phyloP scores from a whole-genome alignment of 2,888 invertebrate species.

The Pyrrhosoma nymphula region DNA sequence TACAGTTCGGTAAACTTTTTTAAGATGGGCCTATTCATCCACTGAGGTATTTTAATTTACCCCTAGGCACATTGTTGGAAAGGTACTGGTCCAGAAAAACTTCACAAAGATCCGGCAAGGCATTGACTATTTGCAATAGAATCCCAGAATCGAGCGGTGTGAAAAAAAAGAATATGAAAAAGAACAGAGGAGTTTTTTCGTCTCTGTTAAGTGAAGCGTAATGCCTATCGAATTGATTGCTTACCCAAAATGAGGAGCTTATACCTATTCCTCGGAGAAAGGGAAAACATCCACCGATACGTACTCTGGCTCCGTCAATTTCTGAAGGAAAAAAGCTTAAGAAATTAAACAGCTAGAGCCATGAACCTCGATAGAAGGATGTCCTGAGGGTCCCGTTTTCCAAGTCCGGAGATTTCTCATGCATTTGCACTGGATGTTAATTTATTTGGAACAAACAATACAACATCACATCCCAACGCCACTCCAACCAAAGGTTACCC shows the following conservation, averaged over 20 bases:
- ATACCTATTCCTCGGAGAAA: not conserved
- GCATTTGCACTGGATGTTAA: not conserved
- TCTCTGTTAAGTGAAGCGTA: not conserved
- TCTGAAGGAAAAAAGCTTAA: not conserved
- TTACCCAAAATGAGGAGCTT: not conserved
- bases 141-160: not conserved
- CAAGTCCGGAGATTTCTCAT: not conserved
- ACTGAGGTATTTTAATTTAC: not conserved
- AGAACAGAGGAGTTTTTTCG: not conserved
- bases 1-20: slow-evolving; percentile 9
- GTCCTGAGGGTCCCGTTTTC: not conserved
- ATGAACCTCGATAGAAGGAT: not conserved
- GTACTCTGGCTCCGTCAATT: not conserved
- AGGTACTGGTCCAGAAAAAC: not conserved
- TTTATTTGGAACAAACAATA: not conserved
- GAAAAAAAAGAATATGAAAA: not conserved
- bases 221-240: not conserved
- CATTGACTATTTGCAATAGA: not conserved
- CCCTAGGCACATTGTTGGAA: not conserved
- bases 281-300: not conserved
- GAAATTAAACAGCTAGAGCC: not conserved
- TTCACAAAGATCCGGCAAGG: slow-evolving; percentile 6
- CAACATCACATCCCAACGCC: not conserved
- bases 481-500: not conserved
- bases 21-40: not conserved